Percentiles rank a stretch among this genome's conserved stretches.
Conservation (phyloP, 2,888 invertebrate species). For the Macaria liturata region DNA sequence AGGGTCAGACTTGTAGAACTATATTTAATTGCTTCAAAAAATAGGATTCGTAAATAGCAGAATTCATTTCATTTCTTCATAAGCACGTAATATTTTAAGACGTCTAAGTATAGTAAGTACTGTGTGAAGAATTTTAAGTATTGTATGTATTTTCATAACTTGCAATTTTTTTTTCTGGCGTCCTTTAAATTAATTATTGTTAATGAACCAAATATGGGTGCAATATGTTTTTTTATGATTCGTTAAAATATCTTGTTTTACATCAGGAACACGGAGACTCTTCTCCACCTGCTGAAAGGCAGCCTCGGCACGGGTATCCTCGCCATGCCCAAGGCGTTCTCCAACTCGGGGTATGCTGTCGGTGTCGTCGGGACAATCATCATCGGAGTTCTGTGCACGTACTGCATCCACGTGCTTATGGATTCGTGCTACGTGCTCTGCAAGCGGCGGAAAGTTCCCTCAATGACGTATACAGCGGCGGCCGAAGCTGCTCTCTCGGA, state of each 20-base stretch:
- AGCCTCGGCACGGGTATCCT: conserved; percentile 96
- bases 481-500: conserved; percentile 90
- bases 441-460: conserved; percentile 83
- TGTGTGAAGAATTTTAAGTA: no score
- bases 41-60: no score
- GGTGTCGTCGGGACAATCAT: conserved; percentile 91
- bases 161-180: no score
- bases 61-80: no score
- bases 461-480: conserved; percentile 91
- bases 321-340: conserved; percentile 94
- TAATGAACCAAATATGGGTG: no score
- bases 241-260: conserved; percentile 1
- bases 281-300: conserved; percentile 94
- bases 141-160: no score
- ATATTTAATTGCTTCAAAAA: no score
- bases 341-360: conserved; percentile 91
- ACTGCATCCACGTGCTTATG: conserved; percentile 96
- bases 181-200: no score
- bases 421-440: conserved; percentile 86
- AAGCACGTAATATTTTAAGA: no score
- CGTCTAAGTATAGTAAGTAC: no score
- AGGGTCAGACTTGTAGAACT: no score
- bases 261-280: conserved; percentile 89
- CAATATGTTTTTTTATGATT: no score
- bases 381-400: conserved; percentile 95